phyloP scores from a whole-genome alignment of 2,113 vertebrate species.

The Nycticorax nycticorax region DNA sequence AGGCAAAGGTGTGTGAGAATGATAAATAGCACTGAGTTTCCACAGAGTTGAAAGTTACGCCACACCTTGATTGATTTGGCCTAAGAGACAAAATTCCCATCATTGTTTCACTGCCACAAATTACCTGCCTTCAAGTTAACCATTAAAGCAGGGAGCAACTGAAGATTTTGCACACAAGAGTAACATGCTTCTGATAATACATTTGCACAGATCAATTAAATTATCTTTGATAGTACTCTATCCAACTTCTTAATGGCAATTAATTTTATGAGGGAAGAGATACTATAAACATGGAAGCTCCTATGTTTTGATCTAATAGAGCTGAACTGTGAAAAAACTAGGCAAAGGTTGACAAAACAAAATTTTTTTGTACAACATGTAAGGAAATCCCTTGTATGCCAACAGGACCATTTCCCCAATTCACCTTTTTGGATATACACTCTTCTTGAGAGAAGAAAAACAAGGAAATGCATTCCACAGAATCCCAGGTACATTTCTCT shows the following conservation, averaged over 20 bases:
- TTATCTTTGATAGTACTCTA: neutral
- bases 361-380: neutral
- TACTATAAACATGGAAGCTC: neutral
- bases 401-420: neutral
- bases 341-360: too few relatives aligned
- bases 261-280: neutral
- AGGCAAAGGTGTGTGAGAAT: neutral
- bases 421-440: neutral
- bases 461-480: neutral
- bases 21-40: neutral
- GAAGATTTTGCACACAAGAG: neutral
- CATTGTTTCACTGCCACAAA: neutral
- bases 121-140: neutral
- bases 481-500: neutral
- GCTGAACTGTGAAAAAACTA: neutral
- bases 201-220: too few relatives aligned
- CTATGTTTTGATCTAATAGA: neutral
- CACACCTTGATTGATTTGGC: neutral
- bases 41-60: neutral
- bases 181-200: neutral
- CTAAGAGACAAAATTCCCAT: neutral
- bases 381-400: neutral
- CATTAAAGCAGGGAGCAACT: neutral
- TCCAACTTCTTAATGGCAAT: neutral
- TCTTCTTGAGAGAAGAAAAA: neutral